Conservation (phyloP, 2,113 vertebrate species). For the Corythoichthys haematopterus region DNA sequence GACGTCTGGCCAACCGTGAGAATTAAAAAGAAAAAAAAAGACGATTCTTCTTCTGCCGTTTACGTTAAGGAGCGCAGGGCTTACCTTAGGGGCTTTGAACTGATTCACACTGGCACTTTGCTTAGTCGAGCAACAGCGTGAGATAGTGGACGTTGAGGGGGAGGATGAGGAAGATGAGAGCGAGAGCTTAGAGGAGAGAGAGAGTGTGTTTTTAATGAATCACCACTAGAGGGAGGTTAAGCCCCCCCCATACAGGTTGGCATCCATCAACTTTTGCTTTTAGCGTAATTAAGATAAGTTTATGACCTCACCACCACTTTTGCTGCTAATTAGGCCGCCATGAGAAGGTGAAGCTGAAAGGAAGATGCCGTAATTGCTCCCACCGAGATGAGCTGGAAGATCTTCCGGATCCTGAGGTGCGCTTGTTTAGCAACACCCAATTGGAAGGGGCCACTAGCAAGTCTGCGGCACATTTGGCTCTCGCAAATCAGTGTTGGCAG, state of each 20-base stretch:
- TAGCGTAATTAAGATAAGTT: neutral
- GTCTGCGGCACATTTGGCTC: neutral
- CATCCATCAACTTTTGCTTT: neutral
- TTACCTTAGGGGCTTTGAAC: constrained; percentile 48
- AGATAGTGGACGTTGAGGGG: constrained; percentile 32
- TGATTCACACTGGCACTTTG: constrained; percentile 62
- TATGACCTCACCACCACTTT: neutral
- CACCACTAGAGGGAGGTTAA: neutral
- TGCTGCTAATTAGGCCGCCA: neutral
- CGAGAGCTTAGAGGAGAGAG: constrained; percentile 9
- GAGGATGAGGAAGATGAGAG: constrained; percentile 27
- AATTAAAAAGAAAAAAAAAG: no score
- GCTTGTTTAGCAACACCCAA: neutral
- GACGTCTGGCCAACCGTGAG: neutral
- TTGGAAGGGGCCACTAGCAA: neutral
- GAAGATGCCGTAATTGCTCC: neutral
- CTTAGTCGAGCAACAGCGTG: constrained; percentile 47
- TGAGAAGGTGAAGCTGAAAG: neutral
- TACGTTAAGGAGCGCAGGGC: no score
- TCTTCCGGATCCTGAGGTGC: neutral
- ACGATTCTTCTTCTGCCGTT: no score
- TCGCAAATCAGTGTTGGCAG: constrained; percentile 15
- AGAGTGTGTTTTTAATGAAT: neutral
- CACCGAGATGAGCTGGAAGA: neutral
- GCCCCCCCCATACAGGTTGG: neutral